Conservation (phyloP, 2,888 invertebrate genomes). For the Stenotaenia linearis region DNA sequence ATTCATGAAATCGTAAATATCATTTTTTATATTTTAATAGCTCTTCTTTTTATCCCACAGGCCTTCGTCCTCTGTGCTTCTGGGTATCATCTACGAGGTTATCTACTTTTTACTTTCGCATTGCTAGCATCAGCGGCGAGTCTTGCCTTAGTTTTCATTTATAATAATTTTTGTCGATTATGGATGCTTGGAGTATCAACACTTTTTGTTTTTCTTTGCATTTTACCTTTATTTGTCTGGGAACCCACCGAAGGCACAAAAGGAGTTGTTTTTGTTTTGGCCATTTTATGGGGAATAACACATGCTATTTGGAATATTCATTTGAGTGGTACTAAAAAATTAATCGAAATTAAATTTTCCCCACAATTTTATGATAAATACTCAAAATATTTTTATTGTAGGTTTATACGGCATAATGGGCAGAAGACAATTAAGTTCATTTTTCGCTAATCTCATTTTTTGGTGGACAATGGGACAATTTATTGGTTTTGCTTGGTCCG, state of each 20-base stretch:
- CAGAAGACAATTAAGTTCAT: background rate
- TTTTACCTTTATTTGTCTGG: slow-evolving; percentile 23
- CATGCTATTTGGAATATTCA: slow-evolving; percentile 4
- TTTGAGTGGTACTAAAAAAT: slow-evolving; percentile 11
- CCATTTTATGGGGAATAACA: slow-evolving; percentile 17
- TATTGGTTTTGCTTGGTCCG: slow-evolving; percentile 22
- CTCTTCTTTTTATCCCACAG: background rate
- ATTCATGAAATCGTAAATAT: background rate
- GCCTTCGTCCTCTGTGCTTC: background rate
- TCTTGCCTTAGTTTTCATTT: background rate
- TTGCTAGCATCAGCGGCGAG: background rate
- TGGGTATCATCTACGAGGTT: slow-evolving; percentile 1
- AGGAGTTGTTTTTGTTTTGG: background rate
- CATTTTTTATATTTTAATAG: background rate
- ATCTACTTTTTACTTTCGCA: background rate
- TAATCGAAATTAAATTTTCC: background rate
- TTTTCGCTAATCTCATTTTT: background rate
- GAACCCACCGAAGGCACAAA: background rate
- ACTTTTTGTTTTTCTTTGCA: background rate
- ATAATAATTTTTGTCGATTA: background rate
- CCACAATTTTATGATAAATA: no score
- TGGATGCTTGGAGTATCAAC: background rate
- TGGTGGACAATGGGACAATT: slow-evolving; percentile 27
- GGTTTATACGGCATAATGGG: slow-evolving; percentile 12
- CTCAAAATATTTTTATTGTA: background rate